phyloP scores from a whole-genome alignment of 1,140 invertebrate species.

The Lordiphosa collinella region DNA sequence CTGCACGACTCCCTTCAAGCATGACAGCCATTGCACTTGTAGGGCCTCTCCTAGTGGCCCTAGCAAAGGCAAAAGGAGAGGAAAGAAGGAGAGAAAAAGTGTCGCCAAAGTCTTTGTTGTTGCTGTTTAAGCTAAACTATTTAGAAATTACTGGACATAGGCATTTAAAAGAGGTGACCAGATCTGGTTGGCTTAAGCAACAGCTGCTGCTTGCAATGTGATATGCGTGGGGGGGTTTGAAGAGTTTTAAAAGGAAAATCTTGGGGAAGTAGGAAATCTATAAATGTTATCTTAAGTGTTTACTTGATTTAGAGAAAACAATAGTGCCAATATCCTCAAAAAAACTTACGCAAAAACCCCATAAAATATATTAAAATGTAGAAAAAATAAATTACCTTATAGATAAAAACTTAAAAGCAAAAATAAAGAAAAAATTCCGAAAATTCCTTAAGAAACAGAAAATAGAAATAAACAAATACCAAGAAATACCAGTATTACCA shows the following conservation, averaged over 20 bases:
- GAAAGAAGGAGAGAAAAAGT: background rate
- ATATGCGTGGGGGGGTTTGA: constrained; percentile 12
- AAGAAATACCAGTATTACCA: no score
- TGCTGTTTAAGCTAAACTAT: constrained; percentile 33
- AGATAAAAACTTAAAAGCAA: no score
- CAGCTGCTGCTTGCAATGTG: constrained; percentile 13
- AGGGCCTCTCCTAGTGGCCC: constrained; percentile 23
- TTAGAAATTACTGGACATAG: constrained; percentile 36
- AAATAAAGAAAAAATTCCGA: no score
- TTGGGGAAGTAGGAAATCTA: background rate
- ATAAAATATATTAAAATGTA: no score
- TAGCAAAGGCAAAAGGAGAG: background rate
- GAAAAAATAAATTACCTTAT: no score
- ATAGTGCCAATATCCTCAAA: no score
- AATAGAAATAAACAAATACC: no score
- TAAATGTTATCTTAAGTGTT: no score
- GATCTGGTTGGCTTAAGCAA: constrained; percentile 23
- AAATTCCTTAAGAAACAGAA: no score
- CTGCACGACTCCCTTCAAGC: constrained; percentile 22
- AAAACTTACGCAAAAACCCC: no score
- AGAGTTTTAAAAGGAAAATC: constrained; percentile 2
- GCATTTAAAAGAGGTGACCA: constrained; percentile 13
- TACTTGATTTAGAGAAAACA: no score
- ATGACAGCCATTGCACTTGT: constrained; percentile 61
- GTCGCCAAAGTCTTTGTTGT: constrained; percentile 3